phyloP scores from a whole-genome alignment of 2,888 invertebrate species.

The Pemphredon lugubris region DNA sequence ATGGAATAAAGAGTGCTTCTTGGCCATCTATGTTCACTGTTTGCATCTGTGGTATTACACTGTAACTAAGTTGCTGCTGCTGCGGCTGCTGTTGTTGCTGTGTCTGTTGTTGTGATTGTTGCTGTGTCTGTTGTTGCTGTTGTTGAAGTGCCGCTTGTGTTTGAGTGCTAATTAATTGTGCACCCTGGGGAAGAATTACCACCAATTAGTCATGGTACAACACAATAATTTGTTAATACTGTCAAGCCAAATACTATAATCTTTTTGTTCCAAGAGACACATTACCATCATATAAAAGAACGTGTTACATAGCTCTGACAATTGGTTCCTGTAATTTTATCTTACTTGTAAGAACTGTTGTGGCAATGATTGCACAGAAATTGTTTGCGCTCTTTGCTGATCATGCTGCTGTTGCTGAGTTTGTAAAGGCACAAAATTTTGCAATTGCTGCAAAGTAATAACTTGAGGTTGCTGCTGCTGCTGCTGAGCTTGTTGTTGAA shows the following conservation, averaged over 20 bases:
- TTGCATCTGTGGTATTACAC: slow-evolving; percentile 90
- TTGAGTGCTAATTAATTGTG: slow-evolving; percentile 77
- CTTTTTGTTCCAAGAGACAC: no score
- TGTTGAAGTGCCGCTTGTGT: slow-evolving; percentile 77
- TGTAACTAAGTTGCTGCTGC: slow-evolving; percentile 82
- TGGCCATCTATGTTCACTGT: slow-evolving; percentile 96
- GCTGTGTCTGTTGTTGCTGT: slow-evolving; percentile 76
- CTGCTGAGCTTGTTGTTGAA: slow-evolving; percentile 79
- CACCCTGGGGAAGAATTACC: slow-evolving; percentile 73
- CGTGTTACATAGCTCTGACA: no score
- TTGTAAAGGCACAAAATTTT: slow-evolving; percentile 81
- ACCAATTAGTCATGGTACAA: not conserved
- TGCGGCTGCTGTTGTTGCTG: slow-evolving; percentile 82
- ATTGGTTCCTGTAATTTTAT: not conserved
- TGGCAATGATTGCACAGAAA: slow-evolving; percentile 82
- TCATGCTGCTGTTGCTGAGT: slow-evolving; percentile 78
- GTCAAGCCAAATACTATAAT: no score
- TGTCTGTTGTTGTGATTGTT: slow-evolving; percentile 79
- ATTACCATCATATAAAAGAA: no score
- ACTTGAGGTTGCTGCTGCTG: slow-evolving; percentile 81
- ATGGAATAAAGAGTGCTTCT: slow-evolving; percentile 95
- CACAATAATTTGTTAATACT: no score
- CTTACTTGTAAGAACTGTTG: slow-evolving; percentile 82
- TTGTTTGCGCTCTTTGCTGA: slow-evolving; percentile 78
- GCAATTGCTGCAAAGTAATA: slow-evolving; percentile 82